A percentile compares a stretch with the other conserved stretches of the same genome.
phyloP scores from a whole-genome alignment of 2,797 vertebrate species.

The Argyrosomus regius region DNA sequence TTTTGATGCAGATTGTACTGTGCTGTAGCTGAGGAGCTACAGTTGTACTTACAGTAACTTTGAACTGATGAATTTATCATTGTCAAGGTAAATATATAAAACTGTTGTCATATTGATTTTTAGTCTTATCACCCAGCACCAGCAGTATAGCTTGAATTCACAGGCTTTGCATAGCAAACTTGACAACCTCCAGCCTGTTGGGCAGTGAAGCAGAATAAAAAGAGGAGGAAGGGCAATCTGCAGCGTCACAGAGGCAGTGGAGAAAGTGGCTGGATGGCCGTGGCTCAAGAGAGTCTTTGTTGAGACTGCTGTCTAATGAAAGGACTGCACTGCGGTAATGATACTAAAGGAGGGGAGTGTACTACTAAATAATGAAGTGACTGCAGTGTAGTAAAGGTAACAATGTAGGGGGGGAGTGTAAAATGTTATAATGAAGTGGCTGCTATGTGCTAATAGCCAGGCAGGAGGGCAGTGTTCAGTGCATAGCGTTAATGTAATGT shows the following conservation, averaged over 20 bases:
- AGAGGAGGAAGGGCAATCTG: constrained; percentile 18
- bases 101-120: constrained; percentile 12
- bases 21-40: neutral
- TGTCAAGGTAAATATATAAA: constrained; percentile 4
- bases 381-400: constrained; percentile 62
- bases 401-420: constrained; percentile 26
- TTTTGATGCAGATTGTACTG: neutral
- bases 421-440: constrained; percentile 32
- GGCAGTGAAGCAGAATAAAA: constrained; percentile 6
- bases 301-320: constrained; percentile 63
- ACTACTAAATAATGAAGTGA: constrained; percentile 71
- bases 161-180: constrained; percentile 5
- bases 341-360: constrained; percentile 55
- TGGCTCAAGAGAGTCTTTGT: constrained; percentile 63
- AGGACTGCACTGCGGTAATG: constrained; percentile 73
- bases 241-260: constrained; percentile 10
- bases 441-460: constrained; percentile 29
- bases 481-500: constrained; percentile 20
- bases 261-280: constrained; percentile 24
- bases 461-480: neutral
- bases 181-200: constrained; percentile 12
- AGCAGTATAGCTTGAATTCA: neutral
- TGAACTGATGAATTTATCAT: neutral
- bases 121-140: neutral
- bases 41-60: neutral